A percentile compares a stretch with the other conserved stretches of the same genome.
Evolutionary conservation across 2,797 vertebrate genomes (phyloP).

Genomic region (Ateles fusciceps): DNA sequence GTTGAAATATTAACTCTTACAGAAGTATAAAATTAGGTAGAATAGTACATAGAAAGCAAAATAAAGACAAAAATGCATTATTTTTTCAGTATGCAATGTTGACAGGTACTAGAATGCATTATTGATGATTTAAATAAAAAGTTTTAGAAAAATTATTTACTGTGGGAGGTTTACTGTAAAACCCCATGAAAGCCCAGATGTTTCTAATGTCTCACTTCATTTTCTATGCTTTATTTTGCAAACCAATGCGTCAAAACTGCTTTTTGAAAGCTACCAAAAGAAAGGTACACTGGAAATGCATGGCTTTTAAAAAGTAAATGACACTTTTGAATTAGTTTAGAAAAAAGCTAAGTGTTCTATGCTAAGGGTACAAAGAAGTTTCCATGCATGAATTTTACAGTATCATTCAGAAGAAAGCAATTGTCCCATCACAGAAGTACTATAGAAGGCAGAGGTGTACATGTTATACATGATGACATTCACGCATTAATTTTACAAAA

Average conservation of each 20-base stretch:
- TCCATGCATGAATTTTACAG: background rate
- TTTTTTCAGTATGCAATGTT: background rate
- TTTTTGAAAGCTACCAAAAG: background rate
- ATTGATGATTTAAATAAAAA: background rate
- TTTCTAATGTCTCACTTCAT: background rate
- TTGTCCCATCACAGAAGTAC: background rate
- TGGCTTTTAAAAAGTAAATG: constrained; percentile 23
- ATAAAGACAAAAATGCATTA: background rate
- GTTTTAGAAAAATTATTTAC: background rate
- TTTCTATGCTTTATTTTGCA: background rate
- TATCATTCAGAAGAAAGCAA: background rate
- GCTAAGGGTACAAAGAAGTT: background rate
- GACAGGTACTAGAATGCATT: background rate
- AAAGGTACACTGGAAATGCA: background rate
- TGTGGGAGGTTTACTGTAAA: background rate
- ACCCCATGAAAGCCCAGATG: background rate
- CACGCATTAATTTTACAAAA: background rate
- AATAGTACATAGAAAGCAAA: background rate
- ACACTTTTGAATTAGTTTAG: background rate
- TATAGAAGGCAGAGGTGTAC: background rate
- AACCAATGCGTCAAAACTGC: background rate
- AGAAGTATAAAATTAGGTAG: background rate
- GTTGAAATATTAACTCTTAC: background rate
- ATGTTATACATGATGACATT: background rate
- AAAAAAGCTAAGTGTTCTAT: background rate